Base-by-base conservation (phyloP, 2,888 invertebrate genomes). In the Itoplectis maculator region DNA sequence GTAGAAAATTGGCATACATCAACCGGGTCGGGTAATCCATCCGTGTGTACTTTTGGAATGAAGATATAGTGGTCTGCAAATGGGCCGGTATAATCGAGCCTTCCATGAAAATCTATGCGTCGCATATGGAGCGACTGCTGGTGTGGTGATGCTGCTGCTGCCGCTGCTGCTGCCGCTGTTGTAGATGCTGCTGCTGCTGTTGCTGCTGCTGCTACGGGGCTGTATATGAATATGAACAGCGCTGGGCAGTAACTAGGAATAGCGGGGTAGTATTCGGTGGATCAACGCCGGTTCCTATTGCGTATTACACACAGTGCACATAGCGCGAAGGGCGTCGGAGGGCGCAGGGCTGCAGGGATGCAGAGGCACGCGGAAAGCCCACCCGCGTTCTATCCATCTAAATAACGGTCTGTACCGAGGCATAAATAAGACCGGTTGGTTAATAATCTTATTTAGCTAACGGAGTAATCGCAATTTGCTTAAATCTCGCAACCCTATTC, bases 381-480 rank as follows among this genome's bases (percentile, higher is more conserved):
- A 37, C 18, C 42, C 70, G 66, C 80, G 74, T 76, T 70, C 84
- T 79, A 78, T 76, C 75, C 77, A 73, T 81, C 85, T 84, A 86
- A 88, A 88, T 87, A 88, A 87, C 87, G 85, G 83, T 84, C 85
- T 81, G 84, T 69, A 85, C 86, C 70, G 80, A 87, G 86, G 87
- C 88, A 89, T 87, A 90, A 90, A 89, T 89, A 89, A 89, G 88
- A 89, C 88, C 87, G 88, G 87, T 87, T 88, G 89, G 88, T 89
- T 90, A 90, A 90, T 90, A 90, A 90, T 89, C 89, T 89, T 89
- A 90, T 89, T 90, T 89, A 87, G 88, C 88, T 88, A 89, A 89
- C 89, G 87, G 89, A 88, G 88, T 90, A 89, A 90, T 90, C 88
- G 89, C 89, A 88, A 89, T 89, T 90, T 88, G 89, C 89, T 90